These are phyloP conservation scores for Micrastur ruficollis DNA, from an alignment of 2,797 vertebrate species.

Conservation along the genomic window DNA sequence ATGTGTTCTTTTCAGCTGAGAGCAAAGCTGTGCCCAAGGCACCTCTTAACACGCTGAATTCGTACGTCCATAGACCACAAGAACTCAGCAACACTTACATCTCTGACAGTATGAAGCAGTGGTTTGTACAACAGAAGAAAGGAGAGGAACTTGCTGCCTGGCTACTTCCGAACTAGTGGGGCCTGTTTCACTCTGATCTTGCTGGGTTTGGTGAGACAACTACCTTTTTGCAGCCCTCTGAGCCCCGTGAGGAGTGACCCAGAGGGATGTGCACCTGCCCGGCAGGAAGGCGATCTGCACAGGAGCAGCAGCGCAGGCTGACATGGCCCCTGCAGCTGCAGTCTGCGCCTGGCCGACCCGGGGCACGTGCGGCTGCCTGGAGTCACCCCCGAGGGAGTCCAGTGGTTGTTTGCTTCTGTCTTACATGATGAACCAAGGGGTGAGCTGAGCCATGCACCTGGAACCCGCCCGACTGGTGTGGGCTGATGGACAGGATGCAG, in stretches of 20 bases:
- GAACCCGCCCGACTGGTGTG: rapidly evolving
- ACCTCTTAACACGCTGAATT: not conserved
- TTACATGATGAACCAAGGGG: not conserved
- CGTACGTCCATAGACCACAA: rapidly evolving
- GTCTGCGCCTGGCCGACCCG: rapidly evolving
- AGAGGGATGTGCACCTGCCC: rapidly evolving
- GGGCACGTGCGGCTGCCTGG: no score
- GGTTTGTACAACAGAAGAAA: not conserved
- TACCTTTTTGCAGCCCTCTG: not conserved
- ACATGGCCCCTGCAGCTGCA: rapidly evolving
- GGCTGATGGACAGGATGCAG: not conserved
- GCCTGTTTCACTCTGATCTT: not conserved
- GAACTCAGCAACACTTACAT: not conserved
- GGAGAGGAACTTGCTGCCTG: not conserved
- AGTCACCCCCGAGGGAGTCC: not conserved
- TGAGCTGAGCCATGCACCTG: rapidly evolving
- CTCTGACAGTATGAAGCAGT: not conserved
- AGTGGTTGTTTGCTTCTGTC: not conserved
- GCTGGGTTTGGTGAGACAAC: not conserved
- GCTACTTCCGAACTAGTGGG: not conserved
- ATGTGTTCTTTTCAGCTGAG: not conserved
- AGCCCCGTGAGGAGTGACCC: not conserved
- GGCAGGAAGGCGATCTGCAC: not conserved
- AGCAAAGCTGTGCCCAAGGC: not conserved
- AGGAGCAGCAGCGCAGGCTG: rapidly evolving